Evolutionary conservation across 2,797 vertebrate species (phyloP), one percentile per base, ranked within the genome.

Genomic region (Peromyscus melanophrys): DNA sequence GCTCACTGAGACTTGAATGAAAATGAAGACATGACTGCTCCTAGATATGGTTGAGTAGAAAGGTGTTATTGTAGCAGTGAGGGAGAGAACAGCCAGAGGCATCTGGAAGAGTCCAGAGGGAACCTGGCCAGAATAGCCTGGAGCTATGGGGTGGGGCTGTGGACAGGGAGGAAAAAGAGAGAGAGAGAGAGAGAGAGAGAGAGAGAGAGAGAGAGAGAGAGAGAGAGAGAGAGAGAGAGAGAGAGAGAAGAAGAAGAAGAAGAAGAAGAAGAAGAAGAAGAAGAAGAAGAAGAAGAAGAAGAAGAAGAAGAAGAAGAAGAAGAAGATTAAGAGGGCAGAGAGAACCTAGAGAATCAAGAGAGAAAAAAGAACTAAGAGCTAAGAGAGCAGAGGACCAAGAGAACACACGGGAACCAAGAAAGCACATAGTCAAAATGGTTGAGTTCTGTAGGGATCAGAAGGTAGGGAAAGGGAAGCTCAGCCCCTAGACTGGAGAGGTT

Each of bases 61-160:
- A 85, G 11, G 31, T 34, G 7, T n/a, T n/a, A 13, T n/a, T 85
- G 40, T 46, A 23, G 31, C 8, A 49, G 14, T 67, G 43, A 67
- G 61, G 10, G 19, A n/a, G 43, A 49, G 34, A 49, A 49, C 10
- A 67, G 31, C 43, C 21, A n/a, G 82, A 65, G 29, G 29, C 82
- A 85, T 49, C 29, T n/a, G 27, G 5, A 85, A 49, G 27, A 65
- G 6, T 84, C 29, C 17, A 65, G 10, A 77, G 11, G 21, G 21
- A 73, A 73, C 21, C 37, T 11, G 37, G 21, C 71, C 40, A 4
- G 59, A 65, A 43, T 27, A 82, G 55, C 59, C 59, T 10, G 29
- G 6, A 12, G 46, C 21, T 34, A 29, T n/a, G 14, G 7, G 29
- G 34, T 21, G 8, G 46, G 3, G 0, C 9, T 29, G 3, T 4